Evolutionary conservation across 2,797 vertebrate species (phyloP).

Genomic region (Catamblyrhynchus diadema): DNA sequence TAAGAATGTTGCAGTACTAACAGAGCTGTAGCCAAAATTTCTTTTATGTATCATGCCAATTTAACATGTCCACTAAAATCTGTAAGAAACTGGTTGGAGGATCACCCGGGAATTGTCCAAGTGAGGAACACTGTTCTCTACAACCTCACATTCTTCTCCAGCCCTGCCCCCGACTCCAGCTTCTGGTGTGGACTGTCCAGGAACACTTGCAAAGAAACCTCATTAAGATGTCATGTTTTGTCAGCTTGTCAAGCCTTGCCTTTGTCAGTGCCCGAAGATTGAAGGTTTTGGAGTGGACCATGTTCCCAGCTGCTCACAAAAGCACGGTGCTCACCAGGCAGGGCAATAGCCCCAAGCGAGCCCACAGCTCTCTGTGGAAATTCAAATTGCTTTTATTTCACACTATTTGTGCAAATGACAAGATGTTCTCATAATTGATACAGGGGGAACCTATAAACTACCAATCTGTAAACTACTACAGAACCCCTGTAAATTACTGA

Average conservation of each 20-base stretch:
- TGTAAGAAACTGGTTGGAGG: not conserved
- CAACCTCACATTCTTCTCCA: not conserved
- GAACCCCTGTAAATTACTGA: not conserved
- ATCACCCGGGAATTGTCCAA: not conserved
- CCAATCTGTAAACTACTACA: not conserved
- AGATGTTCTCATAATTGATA: not conserved
- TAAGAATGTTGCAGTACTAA: not conserved
- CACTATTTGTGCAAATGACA: not conserved
- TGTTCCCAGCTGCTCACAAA: not conserved
- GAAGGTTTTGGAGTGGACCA: not conserved
- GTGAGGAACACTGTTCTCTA: not conserved
- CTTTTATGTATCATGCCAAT: not conserved
- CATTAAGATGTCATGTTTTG: not conserved
- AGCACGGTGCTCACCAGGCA: not conserved
- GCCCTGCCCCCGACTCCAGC: not conserved
- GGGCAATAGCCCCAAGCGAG: not conserved
- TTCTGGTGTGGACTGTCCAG: not conserved
- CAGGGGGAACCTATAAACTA: not conserved
- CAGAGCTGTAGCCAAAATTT: not conserved
- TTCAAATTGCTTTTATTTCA: not conserved
- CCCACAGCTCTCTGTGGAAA: not conserved
- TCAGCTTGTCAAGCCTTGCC: constrained; percentile 3
- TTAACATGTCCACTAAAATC: not conserved
- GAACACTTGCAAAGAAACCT: not conserved
- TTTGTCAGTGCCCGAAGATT: not conserved